A percentile compares a stretch with the other conserved stretches of the same genome.
Conservation (phyloP, 2,113 vertebrate species). For the Pterocles orientalis region DNA sequence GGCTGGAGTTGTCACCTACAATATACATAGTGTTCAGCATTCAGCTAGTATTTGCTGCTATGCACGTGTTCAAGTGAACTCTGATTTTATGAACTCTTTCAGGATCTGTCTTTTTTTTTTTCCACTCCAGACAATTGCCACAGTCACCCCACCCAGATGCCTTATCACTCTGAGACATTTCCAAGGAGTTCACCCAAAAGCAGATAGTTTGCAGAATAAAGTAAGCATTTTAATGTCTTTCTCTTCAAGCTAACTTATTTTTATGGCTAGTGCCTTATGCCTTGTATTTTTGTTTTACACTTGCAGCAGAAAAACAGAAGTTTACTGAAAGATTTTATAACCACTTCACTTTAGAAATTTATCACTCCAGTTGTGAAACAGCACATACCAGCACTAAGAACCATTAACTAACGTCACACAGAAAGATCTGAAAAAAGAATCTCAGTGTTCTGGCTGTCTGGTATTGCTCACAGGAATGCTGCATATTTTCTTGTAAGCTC, state of each 20-base stretch:
- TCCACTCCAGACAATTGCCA: neutral
- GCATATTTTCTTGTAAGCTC: neutral
- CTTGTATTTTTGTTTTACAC: neutral
- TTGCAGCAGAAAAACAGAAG: neutral
- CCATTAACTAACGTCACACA: neutral
- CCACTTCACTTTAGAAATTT: neutral
- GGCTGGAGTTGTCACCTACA: neutral
- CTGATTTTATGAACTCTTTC: neutral
- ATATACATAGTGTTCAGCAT: accelerated
- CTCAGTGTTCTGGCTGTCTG: neutral
- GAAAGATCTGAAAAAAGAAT: neutral
- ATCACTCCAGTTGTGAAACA: neutral
- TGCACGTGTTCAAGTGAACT: neutral
- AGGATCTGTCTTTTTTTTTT: neutral
- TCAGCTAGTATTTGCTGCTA: neutral
- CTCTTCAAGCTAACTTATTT: neutral
- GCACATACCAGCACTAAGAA: neutral
- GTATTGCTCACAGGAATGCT: neutral
- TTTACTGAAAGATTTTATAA: neutral
- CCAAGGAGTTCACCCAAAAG: neutral
- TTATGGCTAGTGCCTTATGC: neutral
- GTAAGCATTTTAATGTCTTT: neutral
- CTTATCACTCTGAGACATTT: neutral
- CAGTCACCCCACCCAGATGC: neutral
- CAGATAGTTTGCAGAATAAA: neutral